phyloP scores from a whole-genome alignment of 2,113 vertebrate genomes.

The Lepisosteus oculatus region DNA sequence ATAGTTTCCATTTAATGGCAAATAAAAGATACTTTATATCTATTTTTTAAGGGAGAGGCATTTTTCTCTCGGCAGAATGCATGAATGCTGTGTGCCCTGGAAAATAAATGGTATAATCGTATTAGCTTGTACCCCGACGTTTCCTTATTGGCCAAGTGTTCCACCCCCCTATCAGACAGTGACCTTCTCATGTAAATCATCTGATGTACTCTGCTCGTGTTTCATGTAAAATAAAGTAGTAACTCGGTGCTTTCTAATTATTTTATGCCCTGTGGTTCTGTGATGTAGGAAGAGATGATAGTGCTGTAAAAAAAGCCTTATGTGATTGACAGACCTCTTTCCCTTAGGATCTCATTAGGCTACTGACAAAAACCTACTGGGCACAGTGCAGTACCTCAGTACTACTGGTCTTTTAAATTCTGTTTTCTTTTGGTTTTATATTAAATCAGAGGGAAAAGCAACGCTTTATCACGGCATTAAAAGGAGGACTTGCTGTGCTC shows the following conservation, averaged over 20 bases:
- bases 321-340: constrained; percentile 68
- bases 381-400: constrained; percentile 53
- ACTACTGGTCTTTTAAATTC: constrained; percentile 33
- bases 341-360: constrained; percentile 79
- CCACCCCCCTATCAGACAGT: constrained; percentile 30
- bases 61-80: constrained; percentile 43
- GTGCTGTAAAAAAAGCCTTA: constrained; percentile 36
- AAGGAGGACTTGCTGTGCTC: constrained; percentile 39
- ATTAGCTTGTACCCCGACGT: constrained; percentile 45
- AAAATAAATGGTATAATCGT: constrained; percentile 37
- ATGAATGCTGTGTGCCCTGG: constrained; percentile 49
- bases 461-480: constrained; percentile 51
- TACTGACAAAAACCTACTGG: constrained; percentile 74
- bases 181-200: constrained; percentile 25
- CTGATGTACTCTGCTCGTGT: constrained; percentile 2
- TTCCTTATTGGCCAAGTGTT: constrained; percentile 12
- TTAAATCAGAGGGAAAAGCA: constrained; percentile 61
- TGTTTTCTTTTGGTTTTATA: constrained; percentile 64
- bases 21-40: constrained; percentile 68
- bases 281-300: constrained; percentile 47
- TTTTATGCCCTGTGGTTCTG: constrained; percentile 72
- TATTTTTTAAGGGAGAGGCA: constrained; percentile 46
- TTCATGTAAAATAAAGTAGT: constrained; percentile 34
- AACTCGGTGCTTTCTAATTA: constrained; percentile 68
- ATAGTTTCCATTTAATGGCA: constrained; percentile 66